Evolutionary conservation across 2,797 vertebrate genomes (phyloP), one percentile per base, ranked within the genome.

Genomic region (Sylvilagus floridanus): DNA sequence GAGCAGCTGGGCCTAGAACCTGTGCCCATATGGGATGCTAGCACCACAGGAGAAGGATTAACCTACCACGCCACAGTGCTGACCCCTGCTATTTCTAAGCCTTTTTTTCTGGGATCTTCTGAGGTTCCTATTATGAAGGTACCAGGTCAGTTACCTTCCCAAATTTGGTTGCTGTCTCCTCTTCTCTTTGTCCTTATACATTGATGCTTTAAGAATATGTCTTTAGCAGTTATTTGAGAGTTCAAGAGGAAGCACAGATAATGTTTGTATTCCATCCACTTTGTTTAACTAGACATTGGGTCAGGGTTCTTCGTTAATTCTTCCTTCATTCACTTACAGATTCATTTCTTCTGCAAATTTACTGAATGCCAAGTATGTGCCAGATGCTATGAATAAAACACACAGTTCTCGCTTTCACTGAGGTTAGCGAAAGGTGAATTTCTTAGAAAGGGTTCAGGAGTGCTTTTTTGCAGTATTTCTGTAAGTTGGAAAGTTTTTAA

Each of bases 401-500:
- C 2, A 17, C 4, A 86, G 13, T 35, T 90, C 22, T 28, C 82
- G 37, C 24, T 96, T 52, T 95, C 54, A 37, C 22, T 79, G 35
- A 96, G 37, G 57, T 77, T 92, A 52, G 14, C 85, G 75, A 73
- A n/a, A 63, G 47, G 68, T 81, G 85, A 87, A 47, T 92, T 88
- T 76, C 32, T n/a, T 69, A 66, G 82, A 79, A 92, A 89, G 88
- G 47, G 28, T 35, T 84, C 35, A 71, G 42, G 32, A 54, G 30
- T 75, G 95, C 47, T 82, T 92, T 91, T 28, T 75, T 79, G 24
- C 30, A 65, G 4, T 78, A 47, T 69, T 84, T 92, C 47, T 92
- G 1, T 75, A 65, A 50, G 32, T 42, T 63, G 95, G 42, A 47
- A 47, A 47, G 8, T 47, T 47, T 52, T 94, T 82, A 57, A 96